These are phyloP conservation scores for Coelopa pilipes DNA, from an alignment of 2,888 invertebrate genomes.

Conservation along the genomic window DNA sequence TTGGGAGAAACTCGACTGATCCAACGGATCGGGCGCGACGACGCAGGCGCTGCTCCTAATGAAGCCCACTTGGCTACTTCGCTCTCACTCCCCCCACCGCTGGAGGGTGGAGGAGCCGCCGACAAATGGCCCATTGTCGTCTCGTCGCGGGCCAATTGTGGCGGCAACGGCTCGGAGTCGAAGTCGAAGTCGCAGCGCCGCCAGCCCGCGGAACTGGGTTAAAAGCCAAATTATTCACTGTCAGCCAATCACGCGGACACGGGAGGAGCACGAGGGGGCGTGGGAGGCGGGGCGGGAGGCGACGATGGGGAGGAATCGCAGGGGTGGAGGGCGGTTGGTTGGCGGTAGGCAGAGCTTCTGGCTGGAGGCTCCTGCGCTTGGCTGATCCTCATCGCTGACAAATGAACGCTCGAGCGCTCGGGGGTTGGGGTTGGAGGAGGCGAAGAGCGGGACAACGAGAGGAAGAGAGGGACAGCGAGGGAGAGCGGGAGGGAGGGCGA, in stretches of 20 bases:
- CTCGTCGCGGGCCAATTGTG: neutral
- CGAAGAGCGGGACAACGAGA: too few relatives aligned
- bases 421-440: neutral
- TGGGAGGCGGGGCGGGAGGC: too few relatives aligned
- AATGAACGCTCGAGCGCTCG: slow-evolving; percentile 20
- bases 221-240: slow-evolving; percentile 60
- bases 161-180: neutral
- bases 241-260: slow-evolving; percentile 47
- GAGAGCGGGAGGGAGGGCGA: too few relatives aligned
- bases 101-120: neutral
- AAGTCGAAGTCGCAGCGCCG: neutral
- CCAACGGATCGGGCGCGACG: too few relatives aligned
- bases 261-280: too few relatives aligned
- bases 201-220: slow-evolving; percentile 45
- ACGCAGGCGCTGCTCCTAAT: too few relatives aligned
- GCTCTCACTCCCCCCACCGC: too few relatives aligned
- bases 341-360: slow-evolving; percentile 27
- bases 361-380: slow-evolving; percentile 30
- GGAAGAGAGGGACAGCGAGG: too few relatives aligned
- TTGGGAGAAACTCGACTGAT: too few relatives aligned
- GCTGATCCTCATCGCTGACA: slow-evolving; percentile 35
- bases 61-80: too few relatives aligned
- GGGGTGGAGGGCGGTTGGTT: too few relatives aligned
- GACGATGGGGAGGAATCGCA: too few relatives aligned
- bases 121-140: neutral